Evolutionary conservation across 2,888 invertebrate genomes (phyloP).

Genomic region (Galerucella nymphaeae): DNA sequence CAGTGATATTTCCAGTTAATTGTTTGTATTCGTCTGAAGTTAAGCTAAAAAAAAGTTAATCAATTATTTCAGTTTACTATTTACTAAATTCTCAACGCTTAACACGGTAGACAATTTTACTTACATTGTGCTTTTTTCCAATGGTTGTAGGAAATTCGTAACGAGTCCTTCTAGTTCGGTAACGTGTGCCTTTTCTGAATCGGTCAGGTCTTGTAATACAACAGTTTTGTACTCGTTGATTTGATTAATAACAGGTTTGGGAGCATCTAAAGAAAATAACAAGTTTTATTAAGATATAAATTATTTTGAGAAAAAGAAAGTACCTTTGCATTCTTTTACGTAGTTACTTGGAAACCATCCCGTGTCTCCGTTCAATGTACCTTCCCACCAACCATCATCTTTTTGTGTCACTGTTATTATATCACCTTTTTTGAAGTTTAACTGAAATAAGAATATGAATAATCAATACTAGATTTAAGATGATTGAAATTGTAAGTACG

Average conservation of each 20-base stretch:
- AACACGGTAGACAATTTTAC: constrained; percentile 57
- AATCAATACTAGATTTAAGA: not conserved
- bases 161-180: constrained; percentile 88
- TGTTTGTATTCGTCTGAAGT: constrained; percentile 87
- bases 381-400: constrained; percentile 99
- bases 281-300: not conserved
- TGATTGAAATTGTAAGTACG: no score
- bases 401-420: constrained; percentile 95
- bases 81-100: not conserved
- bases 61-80: not conserved
- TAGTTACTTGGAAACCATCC: constrained; percentile 99
- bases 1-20: constrained; percentile 88
- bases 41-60: constrained; percentile 70
- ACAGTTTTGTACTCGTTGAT: constrained; percentile 84
- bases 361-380: constrained; percentile 92
- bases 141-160: constrained; percentile 87
- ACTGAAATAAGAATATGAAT: constrained; percentile 64
- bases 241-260: constrained; percentile 72
- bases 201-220: constrained; percentile 89
- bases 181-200: constrained; percentile 92
- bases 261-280: constrained; percentile 63
- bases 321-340: constrained; percentile 87
- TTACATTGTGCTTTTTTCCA: constrained; percentile 89
- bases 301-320: not conserved
- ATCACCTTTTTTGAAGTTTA: constrained; percentile 96